Base-by-base conservation (phyloP, 2,797 vertebrate species). In the Trachops cirrhosus region DNA sequence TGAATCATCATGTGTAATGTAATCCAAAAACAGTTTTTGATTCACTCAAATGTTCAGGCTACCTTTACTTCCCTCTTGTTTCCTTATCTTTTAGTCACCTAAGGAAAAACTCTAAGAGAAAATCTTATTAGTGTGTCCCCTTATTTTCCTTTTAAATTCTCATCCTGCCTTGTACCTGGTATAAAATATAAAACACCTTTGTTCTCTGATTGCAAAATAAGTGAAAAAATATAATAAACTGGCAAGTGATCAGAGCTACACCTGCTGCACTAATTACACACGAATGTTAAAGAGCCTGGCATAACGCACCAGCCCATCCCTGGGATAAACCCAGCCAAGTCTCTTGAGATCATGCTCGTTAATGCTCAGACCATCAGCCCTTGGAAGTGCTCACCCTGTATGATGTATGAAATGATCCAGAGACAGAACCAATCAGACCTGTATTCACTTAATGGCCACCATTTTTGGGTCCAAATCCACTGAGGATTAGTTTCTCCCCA, bases 131-230 rank as follows among this genome's bases (percentile, higher is more conserved):
- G 3, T 8, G 32, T 3, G 5, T 34, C 50, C 50, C 6, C 6
- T 77, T 18, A 34, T 86, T 82, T 87, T 91, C 70, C 32, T 73
- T 96, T 93, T 14, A 59, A 83, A 77, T 64, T 44, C 29, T 84
- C 11, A 91, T 26, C 9, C 70, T 70, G 37, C 34, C 16, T 41
- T 44, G 46, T 44, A 77, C 5, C 8, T 93, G 32, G 11, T n/a
- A 92, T 73, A 89, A 86, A 19, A 52, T 15, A 57, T 37, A 62
- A 86, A 93, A 79, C 9, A 18, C 21, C 67, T 88, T 54, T 71
- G 32, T 92, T 54, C 92, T 44, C 52, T 80, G 22, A 88, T 67
- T 10, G 21, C n/a, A 77, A 95, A 74, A 24, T 54, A 89, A 67
- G 52, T 59, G 86, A 87, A 93, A 88, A 89, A 52, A 46, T 44